phyloP scores from a whole-genome alignment of 2,888 invertebrate genomes.

The Dichetophora obliterata region DNA sequence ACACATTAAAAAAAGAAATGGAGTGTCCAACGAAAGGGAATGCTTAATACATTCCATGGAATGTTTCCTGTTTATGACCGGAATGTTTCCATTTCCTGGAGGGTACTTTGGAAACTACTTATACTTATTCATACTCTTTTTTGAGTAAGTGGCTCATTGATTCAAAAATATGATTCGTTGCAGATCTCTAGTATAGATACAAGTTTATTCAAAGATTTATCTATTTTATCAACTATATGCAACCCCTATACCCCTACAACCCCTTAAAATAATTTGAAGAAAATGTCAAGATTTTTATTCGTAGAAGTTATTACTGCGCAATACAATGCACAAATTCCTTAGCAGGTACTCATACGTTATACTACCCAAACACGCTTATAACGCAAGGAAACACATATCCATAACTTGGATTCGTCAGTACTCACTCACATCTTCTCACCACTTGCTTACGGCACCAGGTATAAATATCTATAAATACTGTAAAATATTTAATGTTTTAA shows the following conservation, averaged over 20 bases:
- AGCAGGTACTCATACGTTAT: conserved; percentile 62
- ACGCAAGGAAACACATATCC: conserved; percentile 60
- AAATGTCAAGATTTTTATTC: neutral
- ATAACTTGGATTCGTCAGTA: conserved; percentile 49
- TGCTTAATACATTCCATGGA: too few relatives aligned
- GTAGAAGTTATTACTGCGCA: neutral
- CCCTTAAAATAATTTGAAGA: neutral
- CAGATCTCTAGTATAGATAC: too few relatives aligned
- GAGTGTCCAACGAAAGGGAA: too few relatives aligned
- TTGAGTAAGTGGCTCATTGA: too few relatives aligned
- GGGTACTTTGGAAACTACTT: too few relatives aligned
- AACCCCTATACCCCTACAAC: neutral
- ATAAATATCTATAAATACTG: too few relatives aligned
- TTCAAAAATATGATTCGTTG: too few relatives aligned
- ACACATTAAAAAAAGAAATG: too few relatives aligned
- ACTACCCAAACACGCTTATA: conserved; percentile 64
- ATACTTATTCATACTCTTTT: too few relatives aligned
- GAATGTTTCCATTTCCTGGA: too few relatives aligned
- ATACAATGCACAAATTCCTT: conserved; percentile 37
- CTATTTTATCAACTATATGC: neutral
- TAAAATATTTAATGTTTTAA: conserved; percentile 49
- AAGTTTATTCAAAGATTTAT: neutral
- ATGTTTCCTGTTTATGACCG: too few relatives aligned
- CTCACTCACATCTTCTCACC: conserved; percentile 50
- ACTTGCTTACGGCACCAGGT: conserved; percentile 63